A percentile compares a stretch with the other conserved stretches of the same genome.
Conservation (phyloP, 2,113 vertebrate species). For the Litocranius walleri region DNA sequence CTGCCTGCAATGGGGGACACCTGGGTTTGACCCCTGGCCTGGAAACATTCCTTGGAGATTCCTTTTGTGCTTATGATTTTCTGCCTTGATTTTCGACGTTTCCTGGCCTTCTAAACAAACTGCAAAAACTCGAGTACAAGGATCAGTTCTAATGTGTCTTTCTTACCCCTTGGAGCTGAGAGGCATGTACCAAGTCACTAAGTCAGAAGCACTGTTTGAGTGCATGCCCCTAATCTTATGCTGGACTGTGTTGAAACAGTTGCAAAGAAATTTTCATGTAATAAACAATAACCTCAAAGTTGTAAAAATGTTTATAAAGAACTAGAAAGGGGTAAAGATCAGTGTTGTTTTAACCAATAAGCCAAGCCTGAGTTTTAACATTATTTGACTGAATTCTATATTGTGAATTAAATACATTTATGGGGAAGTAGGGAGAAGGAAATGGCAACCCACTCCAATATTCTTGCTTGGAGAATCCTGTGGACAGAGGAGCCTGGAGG, state of each 20-base stretch:
- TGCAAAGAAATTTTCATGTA: too few species aligned
- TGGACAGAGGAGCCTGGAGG: too few species aligned
- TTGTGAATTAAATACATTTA: neutral
- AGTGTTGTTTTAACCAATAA: rapidly evolving
- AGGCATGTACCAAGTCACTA: rapidly evolving
- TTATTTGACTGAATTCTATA: neutral
- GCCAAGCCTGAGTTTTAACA: neutral
- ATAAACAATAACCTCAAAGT: too few species aligned
- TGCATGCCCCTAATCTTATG: rapidly evolving
- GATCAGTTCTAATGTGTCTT: neutral
- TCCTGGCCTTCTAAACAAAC: neutral
- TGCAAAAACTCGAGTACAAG: neutral
- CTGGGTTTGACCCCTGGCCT: neutral
- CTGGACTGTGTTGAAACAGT: neutral
- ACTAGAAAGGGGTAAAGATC: neutral
- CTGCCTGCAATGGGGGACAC: neutral
- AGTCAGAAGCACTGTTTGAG: neutral
- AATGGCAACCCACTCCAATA: neutral
- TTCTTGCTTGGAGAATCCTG: too few species aligned
- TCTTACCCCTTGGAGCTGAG: neutral
- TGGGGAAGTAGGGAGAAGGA: neutral
- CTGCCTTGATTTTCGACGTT: neutral
- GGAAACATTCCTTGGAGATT: neutral
- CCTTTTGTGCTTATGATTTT: neutral
- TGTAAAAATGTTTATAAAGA: neutral